Conservation (phyloP, 1,140 invertebrate species). For the Drosophila funebris region DNA sequence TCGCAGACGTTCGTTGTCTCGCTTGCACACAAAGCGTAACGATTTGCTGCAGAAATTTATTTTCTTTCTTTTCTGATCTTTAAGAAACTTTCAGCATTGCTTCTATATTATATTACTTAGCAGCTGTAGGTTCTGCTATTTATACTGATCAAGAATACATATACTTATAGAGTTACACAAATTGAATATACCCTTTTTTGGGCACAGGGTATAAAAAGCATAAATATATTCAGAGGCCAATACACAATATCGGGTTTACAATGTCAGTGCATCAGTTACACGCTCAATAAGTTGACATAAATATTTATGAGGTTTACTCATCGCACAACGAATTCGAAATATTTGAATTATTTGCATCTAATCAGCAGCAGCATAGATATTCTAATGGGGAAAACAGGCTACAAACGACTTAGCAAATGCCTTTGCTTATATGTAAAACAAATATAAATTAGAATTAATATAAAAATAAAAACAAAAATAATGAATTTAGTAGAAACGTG, state of each 20-base stretch:
- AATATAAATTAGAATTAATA: constrained; percentile 39
- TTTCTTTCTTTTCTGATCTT: no score
- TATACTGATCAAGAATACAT: no score
- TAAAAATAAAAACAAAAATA: constrained; percentile 18
- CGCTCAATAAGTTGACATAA: constrained; percentile 16
- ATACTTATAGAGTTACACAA: no score
- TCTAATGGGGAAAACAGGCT: constrained; percentile 59
- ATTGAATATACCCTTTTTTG: no score
- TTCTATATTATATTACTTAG: no score
- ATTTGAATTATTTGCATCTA: constrained; percentile 36
- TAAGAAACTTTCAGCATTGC: no score
- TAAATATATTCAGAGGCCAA: no score
- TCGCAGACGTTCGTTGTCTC: no score
- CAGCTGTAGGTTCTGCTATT: no score
- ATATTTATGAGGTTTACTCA: constrained; percentile 33
- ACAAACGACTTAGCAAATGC: constrained; percentile 45
- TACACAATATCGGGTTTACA: constrained; percentile 2
- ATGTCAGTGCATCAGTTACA: constrained; percentile 29
- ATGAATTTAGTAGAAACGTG: constrained; percentile 22
- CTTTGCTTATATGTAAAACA: constrained; percentile 52
- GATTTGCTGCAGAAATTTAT: no score
- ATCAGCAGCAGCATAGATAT: constrained; percentile 54
- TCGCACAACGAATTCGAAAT: constrained; percentile 18
- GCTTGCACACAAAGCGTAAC: no score
- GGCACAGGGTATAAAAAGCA: no score